Percentiles rank a stretch among this genome's conserved stretches.
Conservation (phyloP, 2,113 vertebrate genomes). For the Myiozetetes cayanensis region DNA sequence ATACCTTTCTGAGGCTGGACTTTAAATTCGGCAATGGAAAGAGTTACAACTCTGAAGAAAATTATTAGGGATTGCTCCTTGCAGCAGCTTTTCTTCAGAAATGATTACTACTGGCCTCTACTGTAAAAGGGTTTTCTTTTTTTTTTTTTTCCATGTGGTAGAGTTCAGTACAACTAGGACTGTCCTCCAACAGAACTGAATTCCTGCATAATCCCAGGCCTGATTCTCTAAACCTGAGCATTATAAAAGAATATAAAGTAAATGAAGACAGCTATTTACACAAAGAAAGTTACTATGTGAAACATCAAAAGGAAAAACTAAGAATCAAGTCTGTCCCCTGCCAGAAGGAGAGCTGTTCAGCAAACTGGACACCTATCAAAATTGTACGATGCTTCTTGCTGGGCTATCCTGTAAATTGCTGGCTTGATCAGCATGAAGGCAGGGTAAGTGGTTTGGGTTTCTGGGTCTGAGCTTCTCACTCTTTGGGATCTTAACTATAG, state of each 20-base stretch:
- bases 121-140: neutral
- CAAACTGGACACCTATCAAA: neutral
- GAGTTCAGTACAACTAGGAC: neutral
- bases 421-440: neutral
- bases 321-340: neutral
- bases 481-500: neutral
- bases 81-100: neutral
- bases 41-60: neutral
- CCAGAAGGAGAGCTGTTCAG: neutral
- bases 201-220: neutral
- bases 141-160: neutral
- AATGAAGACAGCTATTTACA: neutral
- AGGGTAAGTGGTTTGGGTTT: neutral
- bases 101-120: neutral
- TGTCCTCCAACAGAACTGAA: neutral
- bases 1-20: neutral
- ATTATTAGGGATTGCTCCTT: neutral
- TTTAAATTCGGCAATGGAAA: neutral
- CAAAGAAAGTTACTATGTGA: neutral
- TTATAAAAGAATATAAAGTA: neutral
- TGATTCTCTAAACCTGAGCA: neutral
- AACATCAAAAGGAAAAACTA: neutral
- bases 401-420: neutral
- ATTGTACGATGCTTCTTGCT: neutral
- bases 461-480: neutral